phyloP scores from a whole-genome alignment of 2,113 vertebrate genomes.

The Lota lota region DNA sequence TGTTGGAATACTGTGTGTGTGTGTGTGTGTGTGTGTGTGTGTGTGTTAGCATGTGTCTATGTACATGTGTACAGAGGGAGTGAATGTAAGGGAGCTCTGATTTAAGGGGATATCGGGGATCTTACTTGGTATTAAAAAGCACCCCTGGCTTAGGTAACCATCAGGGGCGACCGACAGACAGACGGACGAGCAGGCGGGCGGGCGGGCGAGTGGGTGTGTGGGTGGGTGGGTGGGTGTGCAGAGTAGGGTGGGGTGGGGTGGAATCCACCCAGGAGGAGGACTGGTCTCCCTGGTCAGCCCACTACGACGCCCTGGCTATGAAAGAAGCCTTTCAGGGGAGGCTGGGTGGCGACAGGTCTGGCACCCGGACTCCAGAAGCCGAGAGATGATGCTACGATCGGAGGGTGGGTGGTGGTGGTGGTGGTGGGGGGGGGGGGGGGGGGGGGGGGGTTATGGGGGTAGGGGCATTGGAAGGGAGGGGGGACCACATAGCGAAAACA shows the following conservation, averaged over 20 bases:
- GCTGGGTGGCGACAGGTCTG: constrained; percentile 61
- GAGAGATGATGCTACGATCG: constrained; percentile 47
- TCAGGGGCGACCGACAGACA: no score
- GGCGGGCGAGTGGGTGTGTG: no score
- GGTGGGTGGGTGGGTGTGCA: background rate
- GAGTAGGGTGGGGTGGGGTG: constrained; percentile 36
- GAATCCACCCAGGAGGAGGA: constrained; percentile 15
- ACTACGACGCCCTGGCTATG: constrained; percentile 37
- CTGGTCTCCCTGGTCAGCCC: constrained; percentile 33
- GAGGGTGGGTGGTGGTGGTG: constrained; percentile 2
- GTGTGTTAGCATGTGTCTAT: background rate
- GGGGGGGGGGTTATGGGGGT: no score
- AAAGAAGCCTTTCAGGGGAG: constrained; percentile 63
- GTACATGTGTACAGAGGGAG: background rate
- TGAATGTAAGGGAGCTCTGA: background rate
- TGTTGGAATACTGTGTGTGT: background rate
- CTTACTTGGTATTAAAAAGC: constrained; percentile 11
- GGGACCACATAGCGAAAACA: constrained; percentile 54
- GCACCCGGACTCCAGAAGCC: constrained; percentile 45
- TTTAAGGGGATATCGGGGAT: constrained; percentile 16
- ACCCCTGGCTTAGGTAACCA: no score
- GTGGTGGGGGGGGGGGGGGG: no score
- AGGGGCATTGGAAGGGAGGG: no score
- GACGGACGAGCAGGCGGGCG: no score
- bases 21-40: background rate